A percentile compares a stretch with the other conserved stretches of the same genome.
Evolutionary conservation across 2,113 vertebrate species (phyloP).

Genomic region (Cinclus cinclus): DNA sequence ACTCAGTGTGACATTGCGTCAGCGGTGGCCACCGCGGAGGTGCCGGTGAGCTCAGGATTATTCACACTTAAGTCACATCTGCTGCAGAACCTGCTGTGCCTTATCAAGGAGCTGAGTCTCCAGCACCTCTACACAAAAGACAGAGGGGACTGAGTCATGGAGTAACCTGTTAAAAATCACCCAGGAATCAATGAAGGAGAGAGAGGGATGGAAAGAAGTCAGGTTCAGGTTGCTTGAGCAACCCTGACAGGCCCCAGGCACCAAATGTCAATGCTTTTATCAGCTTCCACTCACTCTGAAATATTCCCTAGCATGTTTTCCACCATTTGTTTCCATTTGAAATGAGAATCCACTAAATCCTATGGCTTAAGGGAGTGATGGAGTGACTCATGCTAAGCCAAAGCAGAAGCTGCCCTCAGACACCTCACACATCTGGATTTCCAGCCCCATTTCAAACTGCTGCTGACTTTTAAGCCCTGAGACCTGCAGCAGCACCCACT

Average conservation of each 20-base stretch:
- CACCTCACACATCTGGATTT: conserved; percentile 23
- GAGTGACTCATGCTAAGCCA: conserved; percentile 4
- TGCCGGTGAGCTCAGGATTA: conserved; percentile 26
- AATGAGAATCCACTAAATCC: neutral
- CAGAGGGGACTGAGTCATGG: conserved; percentile 8
- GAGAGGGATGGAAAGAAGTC: neutral
- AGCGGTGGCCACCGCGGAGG: neutral
- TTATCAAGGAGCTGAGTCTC: conserved; percentile 19
- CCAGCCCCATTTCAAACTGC: neutral
- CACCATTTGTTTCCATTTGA: neutral
- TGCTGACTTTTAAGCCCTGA: neutral
- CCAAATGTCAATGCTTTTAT: neutral
- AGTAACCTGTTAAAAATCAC: neutral
- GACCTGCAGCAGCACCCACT: neutral
- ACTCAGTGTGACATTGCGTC: neutral
- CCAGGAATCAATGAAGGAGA: neutral
- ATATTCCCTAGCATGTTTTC: neutral
- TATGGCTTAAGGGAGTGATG: neutral
- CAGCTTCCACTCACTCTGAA: neutral
- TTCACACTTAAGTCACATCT: conserved; percentile 3
- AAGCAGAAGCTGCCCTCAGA: neutral
- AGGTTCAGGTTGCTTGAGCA: neutral
- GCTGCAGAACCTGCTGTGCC: neutral
- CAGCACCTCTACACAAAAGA: neutral
- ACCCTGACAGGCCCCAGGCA: neutral